Evolutionary conservation across 2,113 vertebrate species (phyloP), one percentile per base, ranked within the genome.

Genomic region (Lutjanus erythropterus): DNA sequence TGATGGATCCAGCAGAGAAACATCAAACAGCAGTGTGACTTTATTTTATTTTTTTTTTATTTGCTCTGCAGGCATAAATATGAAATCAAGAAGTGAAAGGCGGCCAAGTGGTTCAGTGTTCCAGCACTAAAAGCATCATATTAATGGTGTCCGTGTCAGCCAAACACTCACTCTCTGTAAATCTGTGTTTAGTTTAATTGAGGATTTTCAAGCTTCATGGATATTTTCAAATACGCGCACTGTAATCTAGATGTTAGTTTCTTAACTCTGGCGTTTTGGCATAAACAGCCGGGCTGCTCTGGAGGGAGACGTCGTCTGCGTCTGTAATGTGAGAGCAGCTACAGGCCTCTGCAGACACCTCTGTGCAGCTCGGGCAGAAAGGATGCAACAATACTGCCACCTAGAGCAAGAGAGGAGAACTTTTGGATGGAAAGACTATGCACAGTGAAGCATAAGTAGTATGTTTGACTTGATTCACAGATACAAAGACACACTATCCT

Each of bases 331-430:
- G 71, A 89, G 78, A 68, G 65, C 49, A 14, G 37, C 53, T 52
- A 2, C 66, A 73, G 69, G 65, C 73, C 53, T 41, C 19, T 47
- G 50, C 56, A 49, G 50, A 68, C 15, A 2, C 25, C 16, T 21
- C 8, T 6, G 2, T 47, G 29, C 37, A 62, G 15, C 10, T 14
- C 25, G 27, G 16, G 37, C 19, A 14, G 1, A 1, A 47, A 19
- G 29, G 31, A 56, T 87, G 88, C 80, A 84, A 5, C 78, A 79
- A 92, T 15, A 89, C 84, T 93, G 93, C 92, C 93, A 90, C 89
- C 94, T 92, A 79, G 68, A 92, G 93, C 23, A 61, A 2, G 5
- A 82, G 2, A 33, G 4, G 64, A 19, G 56, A 74, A 58, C 59
- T 5, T n/a, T 1, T 27, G 23, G n/a, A 66, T 19, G 16, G 4